Evolutionary conservation across 2,113 vertebrate genomes (phyloP).

Genomic region (Nyctibius bracteatus): DNA sequence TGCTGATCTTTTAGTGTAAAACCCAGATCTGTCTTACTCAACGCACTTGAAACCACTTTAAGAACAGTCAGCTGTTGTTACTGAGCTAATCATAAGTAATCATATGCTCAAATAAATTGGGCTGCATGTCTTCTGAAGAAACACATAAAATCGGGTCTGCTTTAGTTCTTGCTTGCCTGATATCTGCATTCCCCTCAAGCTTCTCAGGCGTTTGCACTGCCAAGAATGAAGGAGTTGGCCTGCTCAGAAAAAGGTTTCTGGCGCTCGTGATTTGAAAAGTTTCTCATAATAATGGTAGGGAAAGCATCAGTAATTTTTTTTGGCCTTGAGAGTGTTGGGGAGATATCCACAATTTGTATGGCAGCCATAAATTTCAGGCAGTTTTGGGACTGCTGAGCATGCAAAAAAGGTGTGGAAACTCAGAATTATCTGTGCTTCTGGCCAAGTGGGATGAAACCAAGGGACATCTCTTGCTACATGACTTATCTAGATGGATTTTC

Average conservation of each 20-base stretch:
- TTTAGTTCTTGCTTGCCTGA: not conserved
- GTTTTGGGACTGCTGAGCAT: not conserved
- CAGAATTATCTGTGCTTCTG: not conserved
- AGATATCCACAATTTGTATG: not conserved
- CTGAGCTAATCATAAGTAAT: not conserved
- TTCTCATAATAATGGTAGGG: not conserved
- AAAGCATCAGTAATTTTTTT: not conserved
- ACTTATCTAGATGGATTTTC: not conserved
- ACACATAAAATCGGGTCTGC: not conserved
- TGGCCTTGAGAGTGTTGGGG: not conserved
- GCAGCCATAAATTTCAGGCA: not conserved
- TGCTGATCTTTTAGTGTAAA: not conserved
- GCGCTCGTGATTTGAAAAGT: not conserved
- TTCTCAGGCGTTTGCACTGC: not conserved
- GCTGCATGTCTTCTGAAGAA: not conserved
- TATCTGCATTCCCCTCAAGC: not conserved
- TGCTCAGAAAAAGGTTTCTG: not conserved
- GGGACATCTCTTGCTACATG: not conserved
- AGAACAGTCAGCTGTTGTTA: not conserved
- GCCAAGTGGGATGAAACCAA: not conserved
- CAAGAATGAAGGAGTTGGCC: not conserved
- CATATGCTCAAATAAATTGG: not conserved
- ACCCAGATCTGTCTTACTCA: not conserved
- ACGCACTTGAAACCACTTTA: not conserved
- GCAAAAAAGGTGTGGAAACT: not conserved